Conservation (phyloP, 2,888 invertebrate genomes). For the Odontocerum albicorne region DNA sequence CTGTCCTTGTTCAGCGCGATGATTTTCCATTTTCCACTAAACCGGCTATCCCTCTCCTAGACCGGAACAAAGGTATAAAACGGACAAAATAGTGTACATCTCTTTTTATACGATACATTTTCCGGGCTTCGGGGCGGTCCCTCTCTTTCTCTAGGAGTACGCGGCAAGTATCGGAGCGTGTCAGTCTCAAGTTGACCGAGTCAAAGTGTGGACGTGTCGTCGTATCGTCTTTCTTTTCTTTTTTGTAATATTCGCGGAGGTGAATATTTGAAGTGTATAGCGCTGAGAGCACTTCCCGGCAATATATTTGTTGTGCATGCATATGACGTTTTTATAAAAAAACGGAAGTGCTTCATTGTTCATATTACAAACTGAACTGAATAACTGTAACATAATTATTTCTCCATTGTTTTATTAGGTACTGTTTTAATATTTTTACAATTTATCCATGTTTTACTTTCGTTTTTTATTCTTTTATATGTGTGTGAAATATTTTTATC, state of each 20-base stretch:
- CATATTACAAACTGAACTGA: slow-evolving; percentile 8
- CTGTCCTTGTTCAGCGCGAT: slow-evolving; percentile 21
- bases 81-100: slow-evolving; percentile 8
- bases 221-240: slow-evolving; percentile 21
- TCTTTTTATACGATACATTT: slow-evolving; percentile 6
- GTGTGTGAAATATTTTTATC: not conserved
- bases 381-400: slow-evolving; percentile 14
- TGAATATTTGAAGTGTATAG: slow-evolving; percentile 21
- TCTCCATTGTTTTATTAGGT: slow-evolving; percentile 17
- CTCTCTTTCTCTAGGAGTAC: slow-evolving; percentile 16
- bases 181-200: slow-evolving; percentile 32
- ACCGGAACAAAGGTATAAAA: slow-evolving; percentile 20
- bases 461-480: not conserved
- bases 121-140: slow-evolving; percentile 10
- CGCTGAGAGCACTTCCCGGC: slow-evolving; percentile 12
- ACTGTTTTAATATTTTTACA: not conserved
- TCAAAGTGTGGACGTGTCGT: slow-evolving; percentile 30
- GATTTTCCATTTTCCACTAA: slow-evolving; percentile 7
- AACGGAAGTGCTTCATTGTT: slow-evolving; percentile 11
- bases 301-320: slow-evolving; percentile 12
- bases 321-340: slow-evolving; percentile 24
- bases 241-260: slow-evolving; percentile 20
- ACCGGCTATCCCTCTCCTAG: slow-evolving; percentile 18
- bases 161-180: slow-evolving; percentile 18
- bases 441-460: slow-evolving; percentile 12